Evolutionary conservation across 1,140 invertebrate genomes (phyloP).

Genomic region (Rhopalosiphum maidis): DNA sequence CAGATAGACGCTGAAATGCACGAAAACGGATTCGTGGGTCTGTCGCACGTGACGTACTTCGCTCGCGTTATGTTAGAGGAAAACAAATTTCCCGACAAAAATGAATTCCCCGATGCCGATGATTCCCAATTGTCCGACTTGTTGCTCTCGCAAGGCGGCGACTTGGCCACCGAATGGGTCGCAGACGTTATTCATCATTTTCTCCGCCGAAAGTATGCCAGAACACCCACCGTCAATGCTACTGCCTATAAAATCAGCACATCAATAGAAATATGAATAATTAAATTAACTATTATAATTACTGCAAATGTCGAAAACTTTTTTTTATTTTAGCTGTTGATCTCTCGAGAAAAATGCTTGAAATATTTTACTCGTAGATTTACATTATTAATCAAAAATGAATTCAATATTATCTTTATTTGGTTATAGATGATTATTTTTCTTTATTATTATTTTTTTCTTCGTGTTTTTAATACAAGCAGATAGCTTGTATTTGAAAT

Average conservation of each 20-base stretch:
- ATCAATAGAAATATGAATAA: no score
- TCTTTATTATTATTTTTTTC: no score
- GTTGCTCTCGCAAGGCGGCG: not conserved
- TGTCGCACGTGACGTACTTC: constrained; percentile 23
- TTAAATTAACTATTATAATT: not conserved
- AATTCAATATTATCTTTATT: not conserved
- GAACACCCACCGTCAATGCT: no score
- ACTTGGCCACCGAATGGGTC: constrained; percentile 17
- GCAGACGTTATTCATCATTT: not conserved
- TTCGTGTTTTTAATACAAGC: no score
- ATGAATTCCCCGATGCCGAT: not conserved
- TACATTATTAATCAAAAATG: not conserved
- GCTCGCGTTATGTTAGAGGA: constrained; percentile 6
- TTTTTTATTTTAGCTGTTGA: not conserved
- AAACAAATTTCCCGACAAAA: fast-evolving
- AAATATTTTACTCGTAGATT: not conserved
- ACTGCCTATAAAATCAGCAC: not conserved
- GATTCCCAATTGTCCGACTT: fast-evolving
- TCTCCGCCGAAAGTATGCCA: not conserved
- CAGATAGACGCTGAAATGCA: constrained; percentile 8
- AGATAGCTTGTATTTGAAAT: no score
- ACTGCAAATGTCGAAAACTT: no score
- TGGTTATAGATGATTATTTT: not conserved
- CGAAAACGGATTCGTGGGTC: not conserved
- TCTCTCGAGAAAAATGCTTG: not conserved